phyloP scores from a whole-genome alignment of 2,797 vertebrate species.

The Cuculus canorus region DNA sequence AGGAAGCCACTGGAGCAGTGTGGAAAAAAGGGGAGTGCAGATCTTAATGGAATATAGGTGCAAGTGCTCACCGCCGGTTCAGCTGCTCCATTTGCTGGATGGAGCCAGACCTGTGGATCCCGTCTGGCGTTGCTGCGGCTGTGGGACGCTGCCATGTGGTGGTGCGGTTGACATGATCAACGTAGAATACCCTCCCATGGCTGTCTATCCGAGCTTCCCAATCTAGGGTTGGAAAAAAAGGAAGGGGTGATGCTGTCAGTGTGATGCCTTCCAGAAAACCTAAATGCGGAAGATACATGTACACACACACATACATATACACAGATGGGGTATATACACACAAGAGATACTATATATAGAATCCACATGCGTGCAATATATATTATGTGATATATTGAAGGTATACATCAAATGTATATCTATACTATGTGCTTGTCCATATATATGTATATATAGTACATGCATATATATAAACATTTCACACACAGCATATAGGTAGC shows the following conservation, averaged over 20 bases:
- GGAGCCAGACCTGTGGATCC: conserved; percentile 90
- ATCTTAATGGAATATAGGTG: neutral
- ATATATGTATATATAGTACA: neutral
- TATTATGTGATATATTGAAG: neutral
- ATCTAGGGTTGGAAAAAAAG: conserved; percentile 79
- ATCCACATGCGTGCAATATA: neutral
- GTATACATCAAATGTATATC: neutral
- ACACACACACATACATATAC: neutral
- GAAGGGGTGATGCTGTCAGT: conserved; percentile 45
- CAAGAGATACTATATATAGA: neutral
- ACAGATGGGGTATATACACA: neutral
- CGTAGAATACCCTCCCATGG: conserved; percentile 95
- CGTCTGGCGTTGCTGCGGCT: conserved; percentile 82
- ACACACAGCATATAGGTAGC: neutral
- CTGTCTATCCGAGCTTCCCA: conserved; percentile 98
- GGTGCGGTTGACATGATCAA: conserved; percentile 94
- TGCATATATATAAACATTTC: conserved; percentile 14
- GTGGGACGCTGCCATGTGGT: conserved; percentile 96
- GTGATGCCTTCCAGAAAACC: neutral
- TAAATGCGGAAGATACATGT: neutral
- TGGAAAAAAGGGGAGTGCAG: neutral
- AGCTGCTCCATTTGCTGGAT: conserved; percentile 98
- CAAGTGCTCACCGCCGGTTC: conserved; percentile 87
- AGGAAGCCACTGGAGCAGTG: neutral
- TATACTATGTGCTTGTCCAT: neutral